Conservation (phyloP, 2,113 vertebrate genomes). For the Formicarius rufipectus region DNA sequence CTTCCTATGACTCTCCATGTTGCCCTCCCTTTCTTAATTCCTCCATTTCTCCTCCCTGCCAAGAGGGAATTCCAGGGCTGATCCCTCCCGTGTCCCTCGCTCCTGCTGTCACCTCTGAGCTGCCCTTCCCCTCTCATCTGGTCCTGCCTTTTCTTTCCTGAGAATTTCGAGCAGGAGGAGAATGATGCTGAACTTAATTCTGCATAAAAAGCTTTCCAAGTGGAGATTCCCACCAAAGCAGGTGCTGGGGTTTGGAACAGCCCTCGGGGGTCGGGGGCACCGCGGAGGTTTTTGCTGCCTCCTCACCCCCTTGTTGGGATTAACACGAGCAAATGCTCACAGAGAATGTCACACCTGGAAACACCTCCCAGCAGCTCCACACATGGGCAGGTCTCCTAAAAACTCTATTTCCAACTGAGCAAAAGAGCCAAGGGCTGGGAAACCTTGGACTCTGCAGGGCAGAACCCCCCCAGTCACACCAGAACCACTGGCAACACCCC, state of each 20-base stretch:
- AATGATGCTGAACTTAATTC: neutral
- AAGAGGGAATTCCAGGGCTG: neutral
- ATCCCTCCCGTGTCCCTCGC: neutral
- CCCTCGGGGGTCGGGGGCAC: neutral
- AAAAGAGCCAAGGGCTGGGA: neutral
- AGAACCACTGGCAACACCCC: neutral
- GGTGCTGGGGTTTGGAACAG: neutral
- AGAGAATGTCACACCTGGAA: neutral
- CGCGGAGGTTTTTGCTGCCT: neutral
- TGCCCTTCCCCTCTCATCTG: accelerated
- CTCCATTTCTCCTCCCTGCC: neutral
- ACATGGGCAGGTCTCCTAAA: neutral
- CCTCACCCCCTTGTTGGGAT: neutral
- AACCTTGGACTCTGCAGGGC: neutral
- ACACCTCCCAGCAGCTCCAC: neutral
- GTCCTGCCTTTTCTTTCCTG: neutral
- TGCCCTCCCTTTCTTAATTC: too few species aligned
- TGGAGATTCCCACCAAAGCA: accelerated
- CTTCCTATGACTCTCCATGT: neutral
- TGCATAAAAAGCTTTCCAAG: neutral
- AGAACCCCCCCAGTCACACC: neutral
- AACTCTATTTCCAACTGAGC: neutral
- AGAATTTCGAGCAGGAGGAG: neutral
- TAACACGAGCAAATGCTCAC: accelerated
- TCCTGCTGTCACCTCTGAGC: accelerated